Evolutionary conservation across 2,113 vertebrate genomes (phyloP).

Genomic region (Phalacrocorax brasilianus): DNA sequence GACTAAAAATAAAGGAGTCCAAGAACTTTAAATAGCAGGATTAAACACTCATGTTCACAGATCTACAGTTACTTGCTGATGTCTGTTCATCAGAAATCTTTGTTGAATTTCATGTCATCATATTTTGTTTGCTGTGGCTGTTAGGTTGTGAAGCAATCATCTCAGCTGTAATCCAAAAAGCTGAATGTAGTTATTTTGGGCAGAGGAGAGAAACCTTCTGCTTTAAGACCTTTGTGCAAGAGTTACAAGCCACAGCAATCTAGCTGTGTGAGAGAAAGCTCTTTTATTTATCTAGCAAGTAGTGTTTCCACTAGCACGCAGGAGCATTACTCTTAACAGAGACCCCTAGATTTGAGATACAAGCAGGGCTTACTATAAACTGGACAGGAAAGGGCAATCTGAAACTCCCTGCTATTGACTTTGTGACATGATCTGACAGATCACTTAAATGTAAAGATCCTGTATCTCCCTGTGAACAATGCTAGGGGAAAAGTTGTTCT

Average conservation of each 20-base stretch:
- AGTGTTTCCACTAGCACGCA: not conserved
- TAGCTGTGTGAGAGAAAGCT: not conserved
- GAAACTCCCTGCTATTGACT: not conserved
- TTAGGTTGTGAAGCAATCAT: not conserved
- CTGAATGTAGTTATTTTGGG: not conserved
- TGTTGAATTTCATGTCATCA: not conserved
- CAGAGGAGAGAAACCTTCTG: not conserved
- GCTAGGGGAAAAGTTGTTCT: not conserved
- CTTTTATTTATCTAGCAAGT: not conserved
- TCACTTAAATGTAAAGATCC: not conserved
- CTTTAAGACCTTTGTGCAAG: not conserved
- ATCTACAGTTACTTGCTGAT: not conserved
- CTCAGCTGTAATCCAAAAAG: not conserved
- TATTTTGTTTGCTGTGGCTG: not conserved
- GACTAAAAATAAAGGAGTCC: not conserved
- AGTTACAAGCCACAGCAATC: not conserved
- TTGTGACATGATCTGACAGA: not conserved
- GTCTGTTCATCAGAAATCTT: not conserved
- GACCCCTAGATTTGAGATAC: not conserved
- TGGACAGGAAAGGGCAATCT: not conserved
- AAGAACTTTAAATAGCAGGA: conserved; percentile 10
- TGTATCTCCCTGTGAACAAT: not conserved
- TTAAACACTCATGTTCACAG: not conserved
- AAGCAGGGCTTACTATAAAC: not conserved
- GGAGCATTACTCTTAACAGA: not conserved